Evolutionary conservation across 2,888 invertebrate species (phyloP).

Genomic region (Luffia ferchaultella): DNA sequence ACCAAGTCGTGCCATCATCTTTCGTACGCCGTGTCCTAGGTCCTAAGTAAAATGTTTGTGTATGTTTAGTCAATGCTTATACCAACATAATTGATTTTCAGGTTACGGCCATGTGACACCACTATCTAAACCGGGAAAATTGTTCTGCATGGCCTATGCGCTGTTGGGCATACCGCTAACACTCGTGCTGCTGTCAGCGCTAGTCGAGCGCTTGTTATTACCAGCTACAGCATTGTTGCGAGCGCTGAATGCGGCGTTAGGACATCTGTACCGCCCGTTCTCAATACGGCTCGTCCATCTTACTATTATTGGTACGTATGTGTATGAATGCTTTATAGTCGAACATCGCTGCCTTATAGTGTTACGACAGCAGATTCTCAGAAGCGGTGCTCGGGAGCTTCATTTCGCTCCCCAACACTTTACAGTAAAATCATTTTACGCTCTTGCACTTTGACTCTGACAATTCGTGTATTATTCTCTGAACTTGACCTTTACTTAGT

Average conservation of each 20-base stretch:
- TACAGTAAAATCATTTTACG: no score
- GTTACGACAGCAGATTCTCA: no score
- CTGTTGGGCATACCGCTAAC: constrained; percentile 87
- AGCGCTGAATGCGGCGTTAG: constrained; percentile 72
- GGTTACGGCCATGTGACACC: constrained; percentile 93
- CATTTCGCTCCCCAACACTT: no score
- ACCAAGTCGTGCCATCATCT: no score
- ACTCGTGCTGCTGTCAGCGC: constrained; percentile 80
- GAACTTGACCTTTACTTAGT: no score
- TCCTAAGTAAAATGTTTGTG: not conserved
- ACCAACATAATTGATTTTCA: constrained; percentile 31
- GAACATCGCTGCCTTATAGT: no score
- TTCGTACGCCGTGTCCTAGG: no score
- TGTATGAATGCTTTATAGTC: not conserved
- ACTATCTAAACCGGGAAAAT: constrained; percentile 83
- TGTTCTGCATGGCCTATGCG: constrained; percentile 89
- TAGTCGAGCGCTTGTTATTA: constrained; percentile 81
- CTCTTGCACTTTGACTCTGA: no score
- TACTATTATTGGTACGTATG: constrained; percentile 66
- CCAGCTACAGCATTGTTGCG: constrained; percentile 77
- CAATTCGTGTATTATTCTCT: no score
- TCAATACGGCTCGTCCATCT: constrained; percentile 82
- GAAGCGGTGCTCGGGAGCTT: no score
- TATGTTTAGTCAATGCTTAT: no score
- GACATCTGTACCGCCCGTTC: constrained; percentile 77